Evolutionary conservation across 2,888 invertebrate genomes (phyloP).

Genomic region (Agrochola lychnidis): DNA sequence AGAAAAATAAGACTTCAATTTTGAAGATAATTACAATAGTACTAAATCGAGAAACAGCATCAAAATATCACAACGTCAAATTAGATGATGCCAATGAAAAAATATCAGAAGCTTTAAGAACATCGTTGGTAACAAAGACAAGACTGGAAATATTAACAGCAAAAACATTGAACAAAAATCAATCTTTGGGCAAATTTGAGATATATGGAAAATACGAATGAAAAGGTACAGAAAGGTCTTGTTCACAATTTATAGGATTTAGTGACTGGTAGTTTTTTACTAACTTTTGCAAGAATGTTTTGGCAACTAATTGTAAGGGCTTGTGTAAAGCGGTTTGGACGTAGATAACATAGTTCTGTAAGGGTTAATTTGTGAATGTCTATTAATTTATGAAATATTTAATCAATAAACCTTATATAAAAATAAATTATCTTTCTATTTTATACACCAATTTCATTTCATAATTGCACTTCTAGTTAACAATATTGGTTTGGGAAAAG

Average conservation of each 20-base stretch:
- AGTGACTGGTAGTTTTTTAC: slow-evolving; percentile 43
- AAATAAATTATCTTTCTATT: slow-evolving; percentile 37
- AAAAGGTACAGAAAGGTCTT: slow-evolving; percentile 46
- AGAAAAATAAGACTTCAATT: neutral
- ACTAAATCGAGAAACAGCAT: neutral
- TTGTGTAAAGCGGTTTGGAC: slow-evolving; percentile 28
- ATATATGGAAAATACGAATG: slow-evolving; percentile 9
- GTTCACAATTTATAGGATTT: slow-evolving; percentile 9
- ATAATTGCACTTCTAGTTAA: slow-evolving; percentile 43
- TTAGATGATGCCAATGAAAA: neutral
- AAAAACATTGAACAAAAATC: slow-evolving; percentile 2
- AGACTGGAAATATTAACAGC: neutral
- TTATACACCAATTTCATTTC: slow-evolving; percentile 17
- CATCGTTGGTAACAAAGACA: neutral
- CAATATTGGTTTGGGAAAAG: slow-evolving; percentile 36
- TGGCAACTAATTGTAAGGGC: slow-evolving; percentile 57
- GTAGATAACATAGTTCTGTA: slow-evolving; percentile 18
- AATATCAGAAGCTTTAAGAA: neutral
- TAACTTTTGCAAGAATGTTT: slow-evolving; percentile 48
- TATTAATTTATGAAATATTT: slow-evolving; percentile 8
- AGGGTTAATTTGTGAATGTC: neutral
- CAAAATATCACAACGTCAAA: neutral
- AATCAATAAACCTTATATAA: slow-evolving; percentile 28
- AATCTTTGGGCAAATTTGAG: slow-evolving; percentile 14
- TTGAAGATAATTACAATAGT: slow-evolving; percentile 8